These are phyloP conservation scores for Eucidaris tribuloides DNA, from an alignment of 35 echinoderm and acorn worm species.

Conservation along the genomic window DNA sequence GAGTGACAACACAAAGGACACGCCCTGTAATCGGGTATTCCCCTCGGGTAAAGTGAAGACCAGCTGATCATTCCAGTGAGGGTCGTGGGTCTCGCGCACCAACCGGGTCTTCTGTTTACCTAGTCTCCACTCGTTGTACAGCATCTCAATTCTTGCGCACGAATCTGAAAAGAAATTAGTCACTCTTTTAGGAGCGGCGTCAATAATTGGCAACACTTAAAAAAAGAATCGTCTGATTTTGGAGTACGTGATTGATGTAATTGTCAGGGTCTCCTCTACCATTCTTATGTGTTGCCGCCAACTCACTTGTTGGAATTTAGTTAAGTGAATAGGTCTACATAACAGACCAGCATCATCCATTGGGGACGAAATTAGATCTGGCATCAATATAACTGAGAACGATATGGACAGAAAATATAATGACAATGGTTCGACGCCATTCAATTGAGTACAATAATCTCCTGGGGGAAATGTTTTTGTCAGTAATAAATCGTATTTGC, in stretches of 20 bases:
- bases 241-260: background rate
- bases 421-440: too few species aligned
- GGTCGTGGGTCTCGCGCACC: constrained; percentile 61
- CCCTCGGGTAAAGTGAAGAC: constrained; percentile 47
- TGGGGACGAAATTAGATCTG: too few species aligned
- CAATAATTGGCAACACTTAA: background rate
- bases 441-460: too few species aligned
- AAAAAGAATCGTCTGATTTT: background rate
- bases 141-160: constrained; percentile 51
- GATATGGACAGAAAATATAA: too few species aligned
- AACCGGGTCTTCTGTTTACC: constrained; percentile 53
- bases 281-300: background rate
- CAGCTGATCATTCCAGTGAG: constrained; percentile 69
- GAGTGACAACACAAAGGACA: constrained; percentile 43
- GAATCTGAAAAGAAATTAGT: constrained; percentile 38
- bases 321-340: background rate
- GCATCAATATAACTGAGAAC: too few species aligned
- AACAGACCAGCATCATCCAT: too few species aligned
- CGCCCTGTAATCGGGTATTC: constrained; percentile 27
- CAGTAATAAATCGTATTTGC: too few species aligned
- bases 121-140: constrained; percentile 43
- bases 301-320: background rate
- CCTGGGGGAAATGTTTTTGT: too few species aligned
- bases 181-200: background rate
- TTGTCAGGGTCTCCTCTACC: background rate